These are phyloP conservation scores for Eretmodus cyanostictus DNA, from an alignment of 2,113 vertebrate species.

Conservation along the genomic window DNA sequence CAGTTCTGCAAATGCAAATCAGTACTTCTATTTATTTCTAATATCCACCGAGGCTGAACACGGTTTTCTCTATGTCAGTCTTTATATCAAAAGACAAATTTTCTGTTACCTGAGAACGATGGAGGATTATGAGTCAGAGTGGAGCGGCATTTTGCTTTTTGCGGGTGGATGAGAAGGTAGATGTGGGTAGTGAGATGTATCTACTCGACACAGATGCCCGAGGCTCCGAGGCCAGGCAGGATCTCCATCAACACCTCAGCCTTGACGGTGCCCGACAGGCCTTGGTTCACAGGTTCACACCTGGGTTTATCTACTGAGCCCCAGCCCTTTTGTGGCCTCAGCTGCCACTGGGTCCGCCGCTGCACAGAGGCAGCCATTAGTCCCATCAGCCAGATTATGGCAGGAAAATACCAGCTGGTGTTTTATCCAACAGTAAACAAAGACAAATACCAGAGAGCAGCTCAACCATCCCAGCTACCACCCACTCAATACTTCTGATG, in stretches of 20 bases:
- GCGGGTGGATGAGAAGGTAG: background rate
- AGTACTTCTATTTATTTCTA: background rate
- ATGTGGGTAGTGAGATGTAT: background rate
- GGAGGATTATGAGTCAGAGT: constrained; percentile 5
- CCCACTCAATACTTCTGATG: constrained; percentile 52
- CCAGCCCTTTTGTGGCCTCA: constrained; percentile 29
- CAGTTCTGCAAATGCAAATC: background rate
- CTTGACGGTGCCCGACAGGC: constrained; percentile 23
- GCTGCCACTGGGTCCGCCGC: constrained; percentile 21
- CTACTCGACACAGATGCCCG: constrained; percentile 23
- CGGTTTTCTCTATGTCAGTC: background rate
- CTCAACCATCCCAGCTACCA: constrained; percentile 28
- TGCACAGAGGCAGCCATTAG: constrained; percentile 34
- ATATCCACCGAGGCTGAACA: background rate
- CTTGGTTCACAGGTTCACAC: constrained; percentile 46
- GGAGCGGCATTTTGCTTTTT: background rate
- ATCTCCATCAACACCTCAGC: constrained; percentile 67
- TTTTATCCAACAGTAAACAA: constrained; percentile 56
- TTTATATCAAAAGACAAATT: background rate
- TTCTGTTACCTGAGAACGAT: background rate
- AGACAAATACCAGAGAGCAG: constrained; percentile 48
- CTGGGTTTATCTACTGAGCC: constrained; percentile 51
- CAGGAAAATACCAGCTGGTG: constrained; percentile 55
- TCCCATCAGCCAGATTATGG: constrained; percentile 52
- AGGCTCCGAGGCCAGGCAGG: constrained; percentile 23